A percentile compares a stretch with the other conserved stretches of the same genome.
These are phyloP conservation scores for Cyanoderma ruficeps DNA, from an alignment of 2,113 vertebrate species.

Conservation along the genomic window DNA sequence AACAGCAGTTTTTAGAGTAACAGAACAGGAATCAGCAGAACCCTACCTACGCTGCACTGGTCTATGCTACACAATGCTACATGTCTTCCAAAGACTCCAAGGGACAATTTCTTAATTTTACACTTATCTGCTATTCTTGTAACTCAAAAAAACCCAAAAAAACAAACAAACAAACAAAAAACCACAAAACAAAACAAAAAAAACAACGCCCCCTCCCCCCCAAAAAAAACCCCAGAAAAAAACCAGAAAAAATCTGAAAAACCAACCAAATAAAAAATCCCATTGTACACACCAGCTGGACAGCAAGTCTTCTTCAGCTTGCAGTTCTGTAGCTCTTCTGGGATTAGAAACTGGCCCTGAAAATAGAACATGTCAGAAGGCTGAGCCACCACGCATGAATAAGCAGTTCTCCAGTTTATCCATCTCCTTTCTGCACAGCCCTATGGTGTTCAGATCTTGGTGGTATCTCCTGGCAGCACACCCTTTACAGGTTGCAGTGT, in stretches of 20 bases:
- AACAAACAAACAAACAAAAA: background rate
- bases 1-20: background rate
- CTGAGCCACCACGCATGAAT: background rate
- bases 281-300: background rate
- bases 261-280: background rate
- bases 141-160: background rate
- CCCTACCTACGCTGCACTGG: background rate
- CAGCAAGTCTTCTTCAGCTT: background rate
- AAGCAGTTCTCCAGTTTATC: background rate
- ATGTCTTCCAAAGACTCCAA: background rate
- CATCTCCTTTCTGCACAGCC: background rate
- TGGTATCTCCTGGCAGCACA: background rate
- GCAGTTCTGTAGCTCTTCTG: background rate
- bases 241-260: too few species aligned
- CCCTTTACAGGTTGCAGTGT: background rate
- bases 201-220: too few species aligned
- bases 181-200: background rate
- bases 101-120: conserved; percentile 1
- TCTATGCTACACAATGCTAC: too few species aligned
- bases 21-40: background rate
- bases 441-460: background rate
- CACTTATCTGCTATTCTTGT: background rate
- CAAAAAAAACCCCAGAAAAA: too few species aligned
- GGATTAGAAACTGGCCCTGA: conserved; percentile 4
- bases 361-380: background rate